A percentile compares a stretch with the other conserved stretches of the same genome.
Conservation (phyloP, 2,113 vertebrate genomes). For the Artemisiospiza belli region DNA sequence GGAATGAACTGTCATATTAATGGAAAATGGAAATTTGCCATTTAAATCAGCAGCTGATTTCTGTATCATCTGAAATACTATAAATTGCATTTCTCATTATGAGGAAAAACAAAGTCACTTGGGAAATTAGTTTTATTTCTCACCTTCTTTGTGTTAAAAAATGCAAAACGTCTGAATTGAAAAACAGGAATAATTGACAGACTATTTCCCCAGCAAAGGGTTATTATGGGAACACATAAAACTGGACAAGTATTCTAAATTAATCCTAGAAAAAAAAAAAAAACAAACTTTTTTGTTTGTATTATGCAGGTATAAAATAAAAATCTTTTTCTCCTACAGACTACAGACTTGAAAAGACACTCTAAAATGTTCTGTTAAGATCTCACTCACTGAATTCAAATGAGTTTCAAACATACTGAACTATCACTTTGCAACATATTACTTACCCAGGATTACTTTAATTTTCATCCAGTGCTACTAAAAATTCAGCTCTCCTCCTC, state of each 20-base stretch:
- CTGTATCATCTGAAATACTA: background rate
- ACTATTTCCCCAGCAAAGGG: background rate
- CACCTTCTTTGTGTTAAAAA: slow-evolving; percentile 33
- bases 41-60: slow-evolving; percentile 12
- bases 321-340: background rate
- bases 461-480: slow-evolving; percentile 64
- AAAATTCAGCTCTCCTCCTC: slow-evolving; percentile 60
- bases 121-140: slow-evolving; percentile 54
- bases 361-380: slow-evolving; percentile 50
- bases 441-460: slow-evolving; percentile 67
- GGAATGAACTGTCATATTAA: background rate
- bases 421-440: slow-evolving; percentile 55
- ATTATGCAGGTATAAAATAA: background rate
- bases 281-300: background rate
- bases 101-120: slow-evolving; percentile 22
- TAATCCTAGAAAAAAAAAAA: background rate
- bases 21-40: background rate
- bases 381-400: slow-evolving; percentile 68
- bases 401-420: slow-evolving; percentile 63
- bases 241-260: background rate
- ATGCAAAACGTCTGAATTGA: slow-evolving; percentile 9
- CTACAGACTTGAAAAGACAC: background rate
- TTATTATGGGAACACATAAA: slow-evolving; percentile 6
- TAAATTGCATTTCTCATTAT: slow-evolving; percentile 14
- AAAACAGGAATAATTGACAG: background rate